These are phyloP conservation scores for Ericerus pela DNA, from an alignment of 1,140 invertebrate species.

Conservation along the genomic window DNA sequence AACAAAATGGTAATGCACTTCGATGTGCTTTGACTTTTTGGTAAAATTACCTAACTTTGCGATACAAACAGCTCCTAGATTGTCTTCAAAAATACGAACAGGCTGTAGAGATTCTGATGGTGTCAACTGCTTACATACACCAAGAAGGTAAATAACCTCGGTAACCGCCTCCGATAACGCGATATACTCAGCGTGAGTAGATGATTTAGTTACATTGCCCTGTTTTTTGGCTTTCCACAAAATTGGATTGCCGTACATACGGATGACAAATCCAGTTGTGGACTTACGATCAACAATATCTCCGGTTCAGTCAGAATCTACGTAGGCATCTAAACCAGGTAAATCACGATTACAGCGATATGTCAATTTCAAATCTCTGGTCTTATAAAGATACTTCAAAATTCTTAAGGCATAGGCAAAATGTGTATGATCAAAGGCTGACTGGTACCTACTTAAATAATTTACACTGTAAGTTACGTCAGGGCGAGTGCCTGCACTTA, in stretches of 20 bases:
- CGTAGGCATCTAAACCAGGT: background rate
- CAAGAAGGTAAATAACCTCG: slow-evolving; percentile 18
- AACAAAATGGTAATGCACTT: background rate
- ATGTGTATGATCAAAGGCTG: slow-evolving; percentile 26
- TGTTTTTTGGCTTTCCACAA: slow-evolving; percentile 25
- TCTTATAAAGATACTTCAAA: slow-evolving; percentile 31
- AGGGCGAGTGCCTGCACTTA: slow-evolving; percentile 31
- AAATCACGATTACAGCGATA: background rate
- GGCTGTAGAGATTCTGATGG: background rate
- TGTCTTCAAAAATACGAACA: background rate
- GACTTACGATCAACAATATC: slow-evolving; percentile 26
- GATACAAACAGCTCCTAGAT: background rate
- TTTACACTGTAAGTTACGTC: slow-evolving; percentile 34
- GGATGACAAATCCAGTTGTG: slow-evolving; percentile 23
- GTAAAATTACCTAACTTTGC: background rate
- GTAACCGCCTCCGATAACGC: slow-evolving; percentile 22
- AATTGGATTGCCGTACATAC: slow-evolving; percentile 18
- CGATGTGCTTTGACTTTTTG: background rate
- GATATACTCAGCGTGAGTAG: slow-evolving; percentile 27
- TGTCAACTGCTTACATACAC: background rate
- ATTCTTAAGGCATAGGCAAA: slow-evolving; percentile 33
- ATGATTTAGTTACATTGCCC: slow-evolving; percentile 22
- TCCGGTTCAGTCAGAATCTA: slow-evolving; percentile 29
- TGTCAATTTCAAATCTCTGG: slow-evolving; percentile 21
- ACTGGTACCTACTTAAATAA: slow-evolving; percentile 33